Evolutionary conservation across 1,140 invertebrate species (phyloP).

Genomic region (Cydia strobilella): DNA sequence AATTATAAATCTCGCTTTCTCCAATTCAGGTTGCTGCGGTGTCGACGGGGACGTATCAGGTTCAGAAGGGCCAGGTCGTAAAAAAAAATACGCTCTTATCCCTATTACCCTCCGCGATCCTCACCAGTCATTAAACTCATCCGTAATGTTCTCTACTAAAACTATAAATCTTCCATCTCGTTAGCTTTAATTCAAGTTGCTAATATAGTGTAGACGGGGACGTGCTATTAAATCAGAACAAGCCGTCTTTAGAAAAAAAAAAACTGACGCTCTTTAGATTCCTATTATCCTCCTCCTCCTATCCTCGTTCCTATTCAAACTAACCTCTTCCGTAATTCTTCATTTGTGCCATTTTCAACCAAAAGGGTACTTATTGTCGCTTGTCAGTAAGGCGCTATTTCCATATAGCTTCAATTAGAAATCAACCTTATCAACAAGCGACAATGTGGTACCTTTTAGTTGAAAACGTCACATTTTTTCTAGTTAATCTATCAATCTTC

Average conservation of each 20-base stretch:
- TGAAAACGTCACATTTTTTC: too few species aligned
- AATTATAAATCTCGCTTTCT: conserved; percentile 58
- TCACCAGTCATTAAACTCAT: conserved; percentile 48
- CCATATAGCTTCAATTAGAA: too few species aligned
- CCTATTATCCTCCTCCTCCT: conserved; percentile 70
- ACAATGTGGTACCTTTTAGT: too few species aligned
- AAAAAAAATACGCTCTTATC: conserved; percentile 59
- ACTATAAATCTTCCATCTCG: conserved; percentile 59
- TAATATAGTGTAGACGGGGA: conserved; percentile 26
- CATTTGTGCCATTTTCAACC: too few species aligned
- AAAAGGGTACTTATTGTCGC: too few species aligned
- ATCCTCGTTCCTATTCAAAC: conserved; percentile 51
- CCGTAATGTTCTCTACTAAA: conserved; percentile 60
- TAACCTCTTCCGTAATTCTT: conserved; percentile 63
- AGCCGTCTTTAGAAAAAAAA: background rate
- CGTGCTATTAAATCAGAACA: background rate
- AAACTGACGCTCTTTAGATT: conserved; percentile 71
- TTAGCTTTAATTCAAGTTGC: conserved; percentile 54
- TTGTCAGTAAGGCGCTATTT: too few species aligned
- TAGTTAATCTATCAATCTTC: conserved; percentile 58
- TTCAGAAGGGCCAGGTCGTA: background rate
- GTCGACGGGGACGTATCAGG: background rate
- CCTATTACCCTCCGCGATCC: conserved; percentile 70
- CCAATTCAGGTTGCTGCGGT: conserved; percentile 44
- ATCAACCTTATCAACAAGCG: too few species aligned